Percentiles rank a stretch among this genome's conserved stretches.
phyloP scores from a whole-genome alignment of 2,797 vertebrate species.

The Echiichthys vipera region DNA sequence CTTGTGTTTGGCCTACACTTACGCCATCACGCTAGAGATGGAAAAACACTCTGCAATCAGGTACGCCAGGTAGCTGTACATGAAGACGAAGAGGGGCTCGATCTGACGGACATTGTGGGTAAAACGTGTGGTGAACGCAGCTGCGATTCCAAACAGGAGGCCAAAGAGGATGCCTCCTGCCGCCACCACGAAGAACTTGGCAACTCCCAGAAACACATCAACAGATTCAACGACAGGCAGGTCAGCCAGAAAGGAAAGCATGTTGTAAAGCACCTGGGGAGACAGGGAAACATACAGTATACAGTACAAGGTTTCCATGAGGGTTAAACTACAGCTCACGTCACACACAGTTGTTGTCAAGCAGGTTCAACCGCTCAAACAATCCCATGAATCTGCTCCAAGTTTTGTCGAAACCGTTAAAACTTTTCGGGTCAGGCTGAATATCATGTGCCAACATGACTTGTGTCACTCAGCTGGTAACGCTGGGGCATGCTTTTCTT shows the following conservation, averaged over 20 bases:
- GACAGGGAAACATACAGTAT: background rate
- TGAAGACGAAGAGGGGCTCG: constrained; percentile 96
- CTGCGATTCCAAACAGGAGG: constrained; percentile 91
- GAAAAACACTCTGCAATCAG: constrained; percentile 93
- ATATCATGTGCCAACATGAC: background rate
- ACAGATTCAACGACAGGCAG: constrained; percentile 86
- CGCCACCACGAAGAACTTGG: constrained; percentile 91
- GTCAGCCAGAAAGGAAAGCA: constrained; percentile 90
- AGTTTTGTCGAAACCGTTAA: background rate
- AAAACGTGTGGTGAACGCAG: constrained; percentile 95
- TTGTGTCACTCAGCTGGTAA: background rate
- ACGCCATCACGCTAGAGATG: constrained; percentile 95
- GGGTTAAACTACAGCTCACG: fast-evolving
- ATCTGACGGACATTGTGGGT: constrained; percentile 92
- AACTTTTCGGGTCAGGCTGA: background rate
- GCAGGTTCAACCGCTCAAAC: constrained; percentile 16
- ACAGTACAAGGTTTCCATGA: too few relatives aligned
- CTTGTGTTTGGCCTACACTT: constrained; percentile 72
- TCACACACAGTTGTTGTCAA: background rate
- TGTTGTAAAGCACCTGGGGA: constrained; percentile 90
- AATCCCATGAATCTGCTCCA: background rate
- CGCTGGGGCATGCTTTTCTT: background rate
- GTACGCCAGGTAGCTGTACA: constrained; percentile 96
- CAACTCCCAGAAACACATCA: constrained; percentile 89
- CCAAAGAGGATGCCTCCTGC: constrained; percentile 92